Conservation (phyloP, 2,888 invertebrate genomes). For the Alsophila aescularia region DNA sequence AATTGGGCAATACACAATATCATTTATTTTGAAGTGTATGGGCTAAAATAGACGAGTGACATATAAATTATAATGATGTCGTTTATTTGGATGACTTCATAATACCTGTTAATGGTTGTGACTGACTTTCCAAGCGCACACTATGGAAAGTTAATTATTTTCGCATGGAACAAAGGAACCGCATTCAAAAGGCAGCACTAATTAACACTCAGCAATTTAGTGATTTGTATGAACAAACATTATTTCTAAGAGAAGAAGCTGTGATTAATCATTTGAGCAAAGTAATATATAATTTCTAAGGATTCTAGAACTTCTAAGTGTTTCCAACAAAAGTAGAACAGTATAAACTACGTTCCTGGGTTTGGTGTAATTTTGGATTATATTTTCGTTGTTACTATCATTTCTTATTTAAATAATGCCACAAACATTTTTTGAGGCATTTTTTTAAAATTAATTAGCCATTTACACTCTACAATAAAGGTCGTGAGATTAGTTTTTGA, state of each 20-base stretch:
- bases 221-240: slow-evolving; percentile 10
- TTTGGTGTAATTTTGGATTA: no score
- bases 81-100: background rate
- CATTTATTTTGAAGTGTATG: no score
- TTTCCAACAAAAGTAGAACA: background rate
- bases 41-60: background rate
- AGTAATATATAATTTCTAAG: background rate
- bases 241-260: background rate
- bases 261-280: slow-evolving; percentile 7
- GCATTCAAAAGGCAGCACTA: slow-evolving; percentile 3
- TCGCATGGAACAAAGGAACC: slow-evolving; percentile 11
- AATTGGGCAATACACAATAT: no score
- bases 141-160: slow-evolving; percentile 13
- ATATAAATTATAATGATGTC: background rate
- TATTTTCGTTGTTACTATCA: no score
- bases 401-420: no score
- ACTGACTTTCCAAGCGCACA: slow-evolving; percentile 1
- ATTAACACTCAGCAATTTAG: slow-evolving; percentile 16
- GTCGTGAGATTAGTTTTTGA: no score
- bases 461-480: no score
- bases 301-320: background rate
- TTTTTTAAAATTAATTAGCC: no score
- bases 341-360: no score
- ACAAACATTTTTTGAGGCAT: no score
- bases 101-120: background rate